phyloP scores from a whole-genome alignment of 2,113 vertebrate genomes.

The Cacatua alba region DNA sequence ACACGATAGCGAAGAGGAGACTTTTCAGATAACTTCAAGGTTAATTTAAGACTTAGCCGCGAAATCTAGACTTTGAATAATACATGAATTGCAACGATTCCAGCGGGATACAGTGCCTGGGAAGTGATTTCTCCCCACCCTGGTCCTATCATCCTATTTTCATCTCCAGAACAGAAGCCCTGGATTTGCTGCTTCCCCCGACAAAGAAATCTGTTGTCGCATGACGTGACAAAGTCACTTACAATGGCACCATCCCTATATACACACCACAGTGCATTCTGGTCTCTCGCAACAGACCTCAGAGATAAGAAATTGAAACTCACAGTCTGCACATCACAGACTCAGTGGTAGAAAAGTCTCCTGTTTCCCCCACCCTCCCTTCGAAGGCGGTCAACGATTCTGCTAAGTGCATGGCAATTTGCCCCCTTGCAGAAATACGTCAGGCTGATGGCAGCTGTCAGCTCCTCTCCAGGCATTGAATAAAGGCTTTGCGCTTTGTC shows the following conservation, averaged over 20 bases:
- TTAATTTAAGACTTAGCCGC: not conserved
- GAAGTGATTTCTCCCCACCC: not conserved
- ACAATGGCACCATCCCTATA: rapidly evolving
- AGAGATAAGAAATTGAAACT: not conserved
- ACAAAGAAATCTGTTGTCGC: not conserved
- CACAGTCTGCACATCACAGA: not conserved
- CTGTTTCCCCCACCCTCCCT: too few relatives aligned
- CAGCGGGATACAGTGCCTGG: not conserved
- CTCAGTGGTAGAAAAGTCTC: not conserved
- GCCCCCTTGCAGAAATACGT: not conserved
- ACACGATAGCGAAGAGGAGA: not conserved
- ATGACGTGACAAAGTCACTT: not conserved
- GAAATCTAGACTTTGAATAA: not conserved
- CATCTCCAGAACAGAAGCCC: not conserved
- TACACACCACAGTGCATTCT: rapidly evolving
- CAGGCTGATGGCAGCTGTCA: not conserved
- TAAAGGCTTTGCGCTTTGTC: not conserved
- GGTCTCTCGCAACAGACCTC: not conserved
- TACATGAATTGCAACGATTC: not conserved
- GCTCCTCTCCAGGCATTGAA: not conserved
- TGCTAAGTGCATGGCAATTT: rapidly evolving
- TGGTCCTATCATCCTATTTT: not conserved
- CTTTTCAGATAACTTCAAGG: not conserved
- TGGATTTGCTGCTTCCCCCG: not conserved
- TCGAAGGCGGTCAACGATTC: not conserved